These are phyloP conservation scores for Sylvia borin DNA, from an alignment of 2,797 vertebrate species.

Conservation along the genomic window DNA sequence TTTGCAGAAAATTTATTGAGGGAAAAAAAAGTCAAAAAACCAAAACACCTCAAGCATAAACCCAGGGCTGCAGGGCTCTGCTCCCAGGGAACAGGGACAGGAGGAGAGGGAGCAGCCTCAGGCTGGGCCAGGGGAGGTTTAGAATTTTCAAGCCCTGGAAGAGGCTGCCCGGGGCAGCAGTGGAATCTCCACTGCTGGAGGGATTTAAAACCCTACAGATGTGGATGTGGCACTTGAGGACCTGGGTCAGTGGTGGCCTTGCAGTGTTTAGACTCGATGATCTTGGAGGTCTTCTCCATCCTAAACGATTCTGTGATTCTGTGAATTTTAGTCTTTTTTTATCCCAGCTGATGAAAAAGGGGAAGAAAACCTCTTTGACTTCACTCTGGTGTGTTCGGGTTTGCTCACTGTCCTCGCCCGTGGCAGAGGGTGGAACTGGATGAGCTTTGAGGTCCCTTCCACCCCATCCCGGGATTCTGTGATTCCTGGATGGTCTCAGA, in stretches of 20 bases:
- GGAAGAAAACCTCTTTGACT: not conserved
- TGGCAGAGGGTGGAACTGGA: not conserved
- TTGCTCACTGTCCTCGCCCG: not conserved
- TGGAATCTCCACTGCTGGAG: not conserved
- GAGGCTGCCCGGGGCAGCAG: not conserved
- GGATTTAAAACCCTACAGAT: not conserved
- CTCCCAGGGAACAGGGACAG: not conserved
- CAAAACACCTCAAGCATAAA: too few relatives aligned
- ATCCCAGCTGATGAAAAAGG: not conserved
- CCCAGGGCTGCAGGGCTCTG: not conserved
- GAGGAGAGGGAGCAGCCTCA: not conserved
- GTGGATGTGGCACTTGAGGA: not conserved
- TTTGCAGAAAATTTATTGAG: too few relatives aligned
- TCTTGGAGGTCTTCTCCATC: not conserved
- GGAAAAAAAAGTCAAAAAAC: too few relatives aligned
- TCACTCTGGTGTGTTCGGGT: not conserved
- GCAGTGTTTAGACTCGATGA: rapidly evolving
- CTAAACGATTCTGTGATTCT: not conserved
- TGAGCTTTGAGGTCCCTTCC: not conserved
- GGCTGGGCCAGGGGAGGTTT: rapidly evolving
- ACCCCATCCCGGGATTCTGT: not conserved
- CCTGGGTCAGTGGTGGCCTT: not conserved
- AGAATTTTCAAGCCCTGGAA: not conserved
- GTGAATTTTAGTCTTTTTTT: not conserved
- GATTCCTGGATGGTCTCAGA: not conserved